Evolutionary conservation across 1,140 invertebrate species (phyloP), one percentile per base, ranked within the genome.

Genomic region (Drosophila tani): DNA sequence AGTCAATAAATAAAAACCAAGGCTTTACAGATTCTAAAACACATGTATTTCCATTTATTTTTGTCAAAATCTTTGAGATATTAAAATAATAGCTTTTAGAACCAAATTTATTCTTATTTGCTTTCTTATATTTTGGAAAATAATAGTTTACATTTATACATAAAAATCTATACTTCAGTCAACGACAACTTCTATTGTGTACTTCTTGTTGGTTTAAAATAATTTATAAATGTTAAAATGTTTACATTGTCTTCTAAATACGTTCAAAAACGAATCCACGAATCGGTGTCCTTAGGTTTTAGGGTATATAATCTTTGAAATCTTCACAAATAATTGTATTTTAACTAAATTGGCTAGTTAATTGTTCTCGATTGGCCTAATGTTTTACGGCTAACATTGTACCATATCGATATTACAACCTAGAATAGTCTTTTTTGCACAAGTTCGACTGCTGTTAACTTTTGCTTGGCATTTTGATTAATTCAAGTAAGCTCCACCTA

Each of bases 331-430:
- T 17, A 53, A 64, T 53, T 63, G 0, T 40, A 45, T 53, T 66
- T 70, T 51, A 66, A 75, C 82, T 82, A 87, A 87, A 77, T 88
- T 80, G 63, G 62, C 64, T 88, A 81, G 47, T 50, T 76, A 77
- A 68, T 64, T 38, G 38, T 29, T 71, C 29, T 59, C 27, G 32
- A n/a, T 15, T 51, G 46, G 45, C 60, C 53, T 75, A 49, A 67
- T 78, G 27, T 78, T 63, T 57, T 14, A 56, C 41, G 41, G 29
- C 49, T 70, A 62, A 70, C 50, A 80, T 75, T 56, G 17, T 51
- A 58, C 70, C 73, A 68, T 6, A 29, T 77, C 60, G 40, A 21
- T 45, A 5, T 59, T 77, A 77, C 66, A 58, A 58, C 43, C 57
- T 57, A 55, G 17, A 27, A 45, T 45, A 66, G 46, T 41, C 43